Percentiles rank a stretch among this genome's conserved stretches.
Evolutionary conservation across 2,797 vertebrate species (phyloP).

Genomic region (Vultur gryphus): DNA sequence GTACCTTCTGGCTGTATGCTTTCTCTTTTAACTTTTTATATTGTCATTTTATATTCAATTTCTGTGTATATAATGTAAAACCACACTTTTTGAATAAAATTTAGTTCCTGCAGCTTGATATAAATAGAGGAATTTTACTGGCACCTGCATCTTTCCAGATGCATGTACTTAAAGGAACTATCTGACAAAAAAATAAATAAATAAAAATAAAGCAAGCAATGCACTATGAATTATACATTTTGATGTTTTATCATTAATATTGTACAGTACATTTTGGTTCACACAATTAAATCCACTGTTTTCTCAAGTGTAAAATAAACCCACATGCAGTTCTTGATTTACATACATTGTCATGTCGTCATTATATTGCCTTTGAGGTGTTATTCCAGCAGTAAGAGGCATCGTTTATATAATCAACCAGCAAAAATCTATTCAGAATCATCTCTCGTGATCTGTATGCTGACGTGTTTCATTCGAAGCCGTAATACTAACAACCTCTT

Average conservation of each 20-base stretch:
- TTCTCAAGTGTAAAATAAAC: conserved; percentile 99
- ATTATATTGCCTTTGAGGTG: conserved; percentile 79
- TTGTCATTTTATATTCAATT: conserved; percentile 99
- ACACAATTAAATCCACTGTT: conserved; percentile 93
- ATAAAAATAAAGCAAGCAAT: conserved; percentile 83
- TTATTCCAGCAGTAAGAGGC: conserved; percentile 56
- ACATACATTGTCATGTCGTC: conserved; percentile 83
- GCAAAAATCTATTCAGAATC: conserved; percentile 30
- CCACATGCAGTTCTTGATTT: conserved; percentile 97
- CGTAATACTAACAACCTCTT: not conserved
- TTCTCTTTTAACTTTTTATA: conserved; percentile 94
- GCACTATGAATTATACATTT: conserved; percentile 91
- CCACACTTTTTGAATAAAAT: conserved; percentile 90
- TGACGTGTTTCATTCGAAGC: conserved; percentile 23
- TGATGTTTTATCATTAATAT: conserved; percentile 93
- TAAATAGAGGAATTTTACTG: conserved; percentile 87
- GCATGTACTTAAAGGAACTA: conserved; percentile 85
- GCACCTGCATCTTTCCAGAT: conserved; percentile 88
- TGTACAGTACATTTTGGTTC: conserved; percentile 89
- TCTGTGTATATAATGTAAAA: conserved; percentile 97
- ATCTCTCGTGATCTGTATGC: conserved; percentile 11
- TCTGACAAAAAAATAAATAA: conserved; percentile 79
- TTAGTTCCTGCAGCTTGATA: conserved; percentile 93
- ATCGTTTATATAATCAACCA: conserved; percentile 45
- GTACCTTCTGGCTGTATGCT: conserved; percentile 92